phyloP scores from a whole-genome alignment of 2,113 vertebrate genomes.

The Monarcha castaneiventris region DNA sequence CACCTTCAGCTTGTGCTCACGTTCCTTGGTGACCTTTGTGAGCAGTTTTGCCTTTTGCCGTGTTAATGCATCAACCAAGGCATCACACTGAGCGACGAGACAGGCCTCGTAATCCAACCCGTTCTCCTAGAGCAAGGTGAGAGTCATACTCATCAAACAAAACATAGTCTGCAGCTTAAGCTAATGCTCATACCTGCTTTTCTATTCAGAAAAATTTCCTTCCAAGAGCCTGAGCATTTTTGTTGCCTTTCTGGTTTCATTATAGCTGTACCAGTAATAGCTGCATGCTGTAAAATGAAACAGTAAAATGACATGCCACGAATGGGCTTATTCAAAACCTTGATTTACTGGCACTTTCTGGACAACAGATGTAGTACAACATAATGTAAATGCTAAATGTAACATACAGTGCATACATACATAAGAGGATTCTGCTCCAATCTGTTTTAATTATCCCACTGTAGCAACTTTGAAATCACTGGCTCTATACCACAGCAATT shows the following conservation, averaged over 20 bases:
- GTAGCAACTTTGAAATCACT: background rate
- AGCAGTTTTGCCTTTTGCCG: constrained; percentile 97
- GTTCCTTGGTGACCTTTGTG: constrained; percentile 97
- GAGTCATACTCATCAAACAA: background rate
- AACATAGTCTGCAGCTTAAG: background rate
- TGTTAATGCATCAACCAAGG: constrained; percentile 93
- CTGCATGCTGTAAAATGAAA: background rate
- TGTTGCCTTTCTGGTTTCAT: background rate
- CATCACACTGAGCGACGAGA: constrained; percentile 95
- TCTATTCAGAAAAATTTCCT: background rate
- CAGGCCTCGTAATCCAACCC: constrained; percentile 96
- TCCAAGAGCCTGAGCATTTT: background rate
- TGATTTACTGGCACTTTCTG: background rate
- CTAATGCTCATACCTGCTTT: background rate
- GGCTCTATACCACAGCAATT: background rate
- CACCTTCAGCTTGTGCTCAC: constrained; percentile 96
- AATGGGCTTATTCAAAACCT: background rate
- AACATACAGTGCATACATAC: background rate
- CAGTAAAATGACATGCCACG: background rate
- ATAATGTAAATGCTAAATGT: background rate
- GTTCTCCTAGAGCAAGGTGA: constrained; percentile 79
- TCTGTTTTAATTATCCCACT: background rate
- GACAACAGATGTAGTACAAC: background rate
- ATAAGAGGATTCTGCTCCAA: background rate
- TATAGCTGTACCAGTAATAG: background rate